Evolutionary conservation across 2,888 invertebrate species (phyloP).

Genomic region (Pachliopta kotzebuea): DNA sequence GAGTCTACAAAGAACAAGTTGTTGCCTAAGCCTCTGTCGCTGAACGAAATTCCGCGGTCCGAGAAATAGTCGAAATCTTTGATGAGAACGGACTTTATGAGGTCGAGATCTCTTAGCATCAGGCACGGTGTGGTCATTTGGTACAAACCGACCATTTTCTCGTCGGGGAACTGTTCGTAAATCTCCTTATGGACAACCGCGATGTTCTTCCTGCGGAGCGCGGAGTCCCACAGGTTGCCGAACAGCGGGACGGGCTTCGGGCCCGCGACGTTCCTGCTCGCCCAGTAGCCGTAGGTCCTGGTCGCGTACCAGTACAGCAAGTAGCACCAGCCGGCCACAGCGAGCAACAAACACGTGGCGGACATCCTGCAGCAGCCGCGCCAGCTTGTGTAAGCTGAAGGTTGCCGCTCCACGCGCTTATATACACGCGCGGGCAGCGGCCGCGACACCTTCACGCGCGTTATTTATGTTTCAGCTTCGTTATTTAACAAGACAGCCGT

Average conservation of each 20-base stretch:
- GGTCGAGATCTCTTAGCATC: constrained; percentile 52
- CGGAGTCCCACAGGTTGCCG: constrained; percentile 47
- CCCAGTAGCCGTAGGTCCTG: constrained; percentile 49
- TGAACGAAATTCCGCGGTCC: constrained; percentile 50
- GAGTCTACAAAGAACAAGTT: constrained; percentile 53
- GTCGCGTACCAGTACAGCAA: not conserved
- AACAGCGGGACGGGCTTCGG: constrained; percentile 46
- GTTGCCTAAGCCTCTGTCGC: constrained; percentile 45
- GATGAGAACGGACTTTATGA: constrained; percentile 52
- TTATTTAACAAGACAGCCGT: no score
- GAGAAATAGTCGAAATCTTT: constrained; percentile 53
- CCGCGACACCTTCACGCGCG: no score
- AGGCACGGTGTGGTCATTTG: constrained; percentile 49
- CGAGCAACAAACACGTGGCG: not conserved
- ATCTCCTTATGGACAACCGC: constrained; percentile 40
- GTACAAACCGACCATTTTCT: constrained; percentile 55
- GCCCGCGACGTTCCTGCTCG: constrained; percentile 41
- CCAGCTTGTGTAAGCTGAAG: no score
- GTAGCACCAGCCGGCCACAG: not conserved
- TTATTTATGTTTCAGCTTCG: no score
- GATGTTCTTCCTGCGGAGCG: constrained; percentile 38
- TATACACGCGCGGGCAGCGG: no score
- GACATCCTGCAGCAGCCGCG: no score
- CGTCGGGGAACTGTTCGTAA: constrained; percentile 46
- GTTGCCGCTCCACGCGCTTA: no score